Evolutionary conservation across 1,140 invertebrate genomes (phyloP).

Genomic region (Drosophila punjabiensis): DNA sequence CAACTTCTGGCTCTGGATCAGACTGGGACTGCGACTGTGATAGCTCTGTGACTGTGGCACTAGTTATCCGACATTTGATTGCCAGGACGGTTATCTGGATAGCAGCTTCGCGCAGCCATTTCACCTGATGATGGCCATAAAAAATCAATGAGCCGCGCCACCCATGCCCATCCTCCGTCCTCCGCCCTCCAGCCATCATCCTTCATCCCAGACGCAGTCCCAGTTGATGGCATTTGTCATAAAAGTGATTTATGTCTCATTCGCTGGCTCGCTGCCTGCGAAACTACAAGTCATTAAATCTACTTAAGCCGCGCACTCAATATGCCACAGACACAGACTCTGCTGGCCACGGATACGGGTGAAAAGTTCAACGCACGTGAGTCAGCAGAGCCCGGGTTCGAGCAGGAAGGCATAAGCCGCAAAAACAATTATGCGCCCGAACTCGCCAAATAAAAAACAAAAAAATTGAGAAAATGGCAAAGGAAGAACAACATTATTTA

Average conservation of each 20-base stretch:
- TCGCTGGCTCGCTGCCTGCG: slow-evolving; percentile 23
- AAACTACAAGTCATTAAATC: slow-evolving; percentile 77
- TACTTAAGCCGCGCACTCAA: slow-evolving; percentile 71
- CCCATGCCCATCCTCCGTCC: slow-evolving; percentile 12
- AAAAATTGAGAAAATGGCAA: not conserved
- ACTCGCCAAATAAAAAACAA: slow-evolving; percentile 55
- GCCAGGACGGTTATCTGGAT: slow-evolving; percentile 59
- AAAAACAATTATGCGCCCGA: slow-evolving; percentile 68
- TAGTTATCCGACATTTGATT: slow-evolving; percentile 72
- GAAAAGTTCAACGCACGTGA: slow-evolving; percentile 81
- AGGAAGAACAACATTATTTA: slow-evolving; percentile 64
- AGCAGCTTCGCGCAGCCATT: slow-evolving; percentile 15
- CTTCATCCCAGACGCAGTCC: not conserved
- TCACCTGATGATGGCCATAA: slow-evolving; percentile 49
- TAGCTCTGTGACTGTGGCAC: slow-evolving; percentile 27
- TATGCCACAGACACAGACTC: slow-evolving; percentile 43
- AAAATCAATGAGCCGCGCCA: slow-evolving; percentile 38
- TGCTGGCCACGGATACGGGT: slow-evolving; percentile 54
- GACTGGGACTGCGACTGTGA: slow-evolving; percentile 20
- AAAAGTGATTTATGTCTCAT: slow-evolving; percentile 70
- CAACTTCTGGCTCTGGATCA: slow-evolving; percentile 44
- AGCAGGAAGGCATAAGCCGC: slow-evolving; percentile 49
- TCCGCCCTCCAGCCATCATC: not conserved
- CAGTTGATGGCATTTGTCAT: slow-evolving; percentile 64
- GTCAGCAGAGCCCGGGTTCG: slow-evolving; percentile 46